Evolutionary conservation across 2,113 vertebrate genomes (phyloP), one percentile per base, ranked within the genome.

Genomic region (Nanger granti): DNA sequence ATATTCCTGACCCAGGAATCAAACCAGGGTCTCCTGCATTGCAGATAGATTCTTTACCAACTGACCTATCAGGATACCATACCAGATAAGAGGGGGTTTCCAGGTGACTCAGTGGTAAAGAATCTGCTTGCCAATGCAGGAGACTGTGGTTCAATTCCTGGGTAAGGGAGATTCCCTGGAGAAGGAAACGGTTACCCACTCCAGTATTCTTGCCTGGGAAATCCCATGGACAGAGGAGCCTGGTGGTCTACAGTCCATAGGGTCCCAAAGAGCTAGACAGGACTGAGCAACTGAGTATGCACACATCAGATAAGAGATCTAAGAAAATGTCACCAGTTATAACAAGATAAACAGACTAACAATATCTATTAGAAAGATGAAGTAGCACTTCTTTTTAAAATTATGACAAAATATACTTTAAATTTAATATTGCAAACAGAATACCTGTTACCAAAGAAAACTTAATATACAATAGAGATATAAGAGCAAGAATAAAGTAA

Each of bases 341-440:
- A 96, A 87, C 44, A 97, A 93, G 54, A 91, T 52, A 97, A 91
- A 87, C 55, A 87, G 57, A 96, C 94, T 97, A 93, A 82, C 80
- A 95, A 82, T 91, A 91, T 47, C 83, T 52, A 52, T 83, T 34
- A 94, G 64, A 83, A 97, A 64, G 90, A 85, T 91, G 57, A 92
- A 94, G 57, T 87, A 64, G 2, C 29, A 73, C 24, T 94, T 95
- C 41, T 93, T 95, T 97, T 89, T 52, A 15, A 92, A 95, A 83
- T 96, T 96, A 95, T 83, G 87, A 84, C 10, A 94, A 92, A n/a
- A 15, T 54, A 94, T 87, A 54, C 37, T 97, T 96, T 96, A 94
- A 90, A 92, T 96, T 93, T 96, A 96, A 96, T 96, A 97, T 54
- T 93, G 52, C 84, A 96, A 96, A 83, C n/a, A 97, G 41, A 96